These are phyloP conservation scores for Corvus cornix DNA, from an alignment of 2,113 vertebrate species.

Conservation along the genomic window DNA sequence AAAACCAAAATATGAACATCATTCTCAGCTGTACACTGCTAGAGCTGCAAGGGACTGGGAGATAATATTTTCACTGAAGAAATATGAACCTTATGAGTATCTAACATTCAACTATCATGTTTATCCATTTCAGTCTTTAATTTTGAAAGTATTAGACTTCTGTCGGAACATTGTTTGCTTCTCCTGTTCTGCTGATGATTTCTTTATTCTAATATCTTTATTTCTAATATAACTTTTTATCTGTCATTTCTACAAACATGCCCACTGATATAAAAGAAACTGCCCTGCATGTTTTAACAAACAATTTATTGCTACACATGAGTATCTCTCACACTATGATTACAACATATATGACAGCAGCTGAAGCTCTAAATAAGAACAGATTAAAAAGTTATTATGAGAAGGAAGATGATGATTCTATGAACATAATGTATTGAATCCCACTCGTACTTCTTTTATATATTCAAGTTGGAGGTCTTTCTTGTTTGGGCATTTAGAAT, in stretches of 20 bases:
- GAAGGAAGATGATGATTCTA: background rate
- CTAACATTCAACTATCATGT: background rate
- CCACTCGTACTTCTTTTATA: background rate
- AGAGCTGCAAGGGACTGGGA: background rate
- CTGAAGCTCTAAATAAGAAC: background rate
- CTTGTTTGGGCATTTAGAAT: background rate
- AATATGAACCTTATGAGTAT: background rate
- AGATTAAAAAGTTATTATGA: background rate
- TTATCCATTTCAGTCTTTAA: background rate
- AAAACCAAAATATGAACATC: background rate
- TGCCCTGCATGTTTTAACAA: background rate
- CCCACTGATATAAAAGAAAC: background rate
- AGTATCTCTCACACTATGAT: background rate
- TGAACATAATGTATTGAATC: background rate
- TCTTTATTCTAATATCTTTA: background rate
- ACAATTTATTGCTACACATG: background rate
- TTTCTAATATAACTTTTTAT: background rate
- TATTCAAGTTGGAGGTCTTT: background rate
- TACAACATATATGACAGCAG: background rate
- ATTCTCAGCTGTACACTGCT: background rate
- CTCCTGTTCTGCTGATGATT: background rate
- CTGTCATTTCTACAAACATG: background rate
- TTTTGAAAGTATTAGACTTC: background rate
- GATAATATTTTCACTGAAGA: background rate
- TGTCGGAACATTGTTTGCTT: background rate